Base-by-base conservation (phyloP, 2,888 invertebrate species). In the Ligdia adustata region DNA sequence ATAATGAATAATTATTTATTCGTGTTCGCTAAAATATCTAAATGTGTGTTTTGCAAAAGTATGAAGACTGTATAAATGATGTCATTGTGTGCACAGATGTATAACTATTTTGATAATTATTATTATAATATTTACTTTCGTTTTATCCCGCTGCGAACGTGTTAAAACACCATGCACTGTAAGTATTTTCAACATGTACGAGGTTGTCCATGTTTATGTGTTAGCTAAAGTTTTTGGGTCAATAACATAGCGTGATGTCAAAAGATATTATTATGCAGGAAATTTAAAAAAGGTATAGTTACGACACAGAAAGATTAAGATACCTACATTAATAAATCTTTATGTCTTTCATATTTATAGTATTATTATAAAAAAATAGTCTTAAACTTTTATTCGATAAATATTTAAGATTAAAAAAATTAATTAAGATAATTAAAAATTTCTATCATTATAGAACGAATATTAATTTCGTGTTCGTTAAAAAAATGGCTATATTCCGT, bases 401-500 rank as follows among this genome's bases (percentile, higher is more conserved):
- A n/a, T n/a, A n/a, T n/a, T n/a, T n/a, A n/a, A n/a, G n/a, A n/a
- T n/a, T n/a, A n/a, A n/a, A n/a, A n/a, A n/a, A n/a, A n/a, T n/a
- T n/a, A n/a, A n/a, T n/a, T n/a, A n/a, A n/a, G n/a, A n/a, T n/a
- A n/a, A n/a, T n/a, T n/a, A n/a, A n/a, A n/a, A n/a, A n/a, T n/a
- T n/a, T n/a, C n/a, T n/a, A n/a, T n/a, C n/a, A n/a, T n/a, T n/a
- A n/a, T 18, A 18, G 6, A 18, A 5, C 18, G 4, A 6, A 18
- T 5, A 9, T 27, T 27, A 6, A 14, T 13, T 14, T n/a, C 12
- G 13, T 14, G 14, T 14, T 28, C 28, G 9, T 15, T 26, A 9
- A 15, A 24, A 47, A 24, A 44, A 40, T 49, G 41, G 34, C 46
- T 27, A 41, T 52, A 38, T 27, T 38, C 24, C 27, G 29, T 52